phyloP scores from a whole-genome alignment of 2,797 vertebrate species.

The Phalloptychus januarius region DNA sequence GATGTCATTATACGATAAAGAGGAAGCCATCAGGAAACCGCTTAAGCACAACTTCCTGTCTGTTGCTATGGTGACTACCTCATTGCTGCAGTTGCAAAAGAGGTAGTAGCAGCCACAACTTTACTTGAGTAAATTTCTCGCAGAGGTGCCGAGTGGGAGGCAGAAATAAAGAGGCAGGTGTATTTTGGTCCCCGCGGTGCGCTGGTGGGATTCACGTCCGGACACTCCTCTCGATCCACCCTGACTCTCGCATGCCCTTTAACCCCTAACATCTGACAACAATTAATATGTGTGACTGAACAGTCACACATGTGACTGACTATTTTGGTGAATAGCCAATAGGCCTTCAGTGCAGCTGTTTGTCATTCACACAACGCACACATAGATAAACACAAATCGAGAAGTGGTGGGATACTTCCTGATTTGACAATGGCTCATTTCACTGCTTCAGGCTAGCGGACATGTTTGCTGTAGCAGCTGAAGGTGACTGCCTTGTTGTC shows the following conservation, averaged over 20 bases:
- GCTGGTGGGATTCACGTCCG: constrained; percentile 44
- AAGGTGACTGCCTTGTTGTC: neutral
- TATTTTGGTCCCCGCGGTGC: constrained; percentile 7
- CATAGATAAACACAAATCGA: constrained; percentile 56
- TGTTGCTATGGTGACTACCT: constrained; percentile 79
- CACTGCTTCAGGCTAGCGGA: constrained; percentile 10
- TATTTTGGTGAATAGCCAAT: constrained; percentile 39
- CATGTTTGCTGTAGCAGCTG: constrained; percentile 13
- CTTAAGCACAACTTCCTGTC: constrained; percentile 85
- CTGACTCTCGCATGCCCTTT: constrained; percentile 52
- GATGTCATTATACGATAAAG: constrained; percentile 85
- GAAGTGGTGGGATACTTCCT: constrained; percentile 40
- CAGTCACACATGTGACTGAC: constrained; percentile 37
- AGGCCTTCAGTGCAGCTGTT: constrained; percentile 64
- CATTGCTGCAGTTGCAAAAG: constrained; percentile 68
- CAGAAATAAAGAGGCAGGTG: constrained; percentile 64
- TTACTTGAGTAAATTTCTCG: constrained; percentile 55
- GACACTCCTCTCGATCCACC: constrained; percentile 53
- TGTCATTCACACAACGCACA: constrained; percentile 67
- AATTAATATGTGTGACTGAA: constrained; percentile 44
- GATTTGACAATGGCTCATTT: constrained; percentile 40
- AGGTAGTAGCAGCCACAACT: constrained; percentile 32
- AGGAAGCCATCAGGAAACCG: constrained; percentile 85
- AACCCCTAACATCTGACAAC: constrained; percentile 71
- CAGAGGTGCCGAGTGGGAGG: constrained; percentile 40